Percentiles rank a stretch among this genome's conserved stretches.
phyloP scores from a whole-genome alignment of 2,113 vertebrate species.

The Poecile atricapillus region DNA sequence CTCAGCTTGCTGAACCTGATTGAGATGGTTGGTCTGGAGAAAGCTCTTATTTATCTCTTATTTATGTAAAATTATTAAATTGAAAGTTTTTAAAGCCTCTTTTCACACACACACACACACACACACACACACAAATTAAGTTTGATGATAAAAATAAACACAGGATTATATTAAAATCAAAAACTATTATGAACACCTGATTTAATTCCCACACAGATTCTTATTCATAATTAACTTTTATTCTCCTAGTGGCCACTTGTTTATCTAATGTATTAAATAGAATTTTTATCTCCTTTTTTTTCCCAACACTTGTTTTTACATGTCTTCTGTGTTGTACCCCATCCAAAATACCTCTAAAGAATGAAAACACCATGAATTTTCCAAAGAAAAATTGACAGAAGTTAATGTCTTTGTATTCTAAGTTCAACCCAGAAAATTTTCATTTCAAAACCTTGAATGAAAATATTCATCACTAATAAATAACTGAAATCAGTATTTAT shows the following conservation, averaged over 20 bases:
- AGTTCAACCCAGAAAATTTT: not conserved
- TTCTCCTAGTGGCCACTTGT: not conserved
- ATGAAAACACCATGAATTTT: not conserved
- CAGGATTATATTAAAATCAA: not conserved
- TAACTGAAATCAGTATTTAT: not conserved
- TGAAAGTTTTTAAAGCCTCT: not conserved
- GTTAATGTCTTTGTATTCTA: not conserved
- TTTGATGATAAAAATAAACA: not conserved
- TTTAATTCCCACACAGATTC: not conserved
- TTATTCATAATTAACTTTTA: not conserved
- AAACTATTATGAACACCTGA: not conserved
- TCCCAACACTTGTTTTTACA: not conserved
- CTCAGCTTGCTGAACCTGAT: not conserved
- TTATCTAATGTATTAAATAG: not conserved
- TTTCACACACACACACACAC: not conserved
- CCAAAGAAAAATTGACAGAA: not conserved
- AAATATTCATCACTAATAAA: not conserved
- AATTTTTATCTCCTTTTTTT: not conserved
- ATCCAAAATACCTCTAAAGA: not conserved
- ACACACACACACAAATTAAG: too few species aligned
- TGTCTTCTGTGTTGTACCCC: not conserved
- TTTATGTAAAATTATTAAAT: not conserved
- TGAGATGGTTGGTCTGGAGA: not conserved
- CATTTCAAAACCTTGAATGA: not conserved
- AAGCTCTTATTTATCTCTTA: not conserved